Evolutionary conservation across 2,113 vertebrate species (phyloP).

Genomic region (Oplegnathus fasciatus): DNA sequence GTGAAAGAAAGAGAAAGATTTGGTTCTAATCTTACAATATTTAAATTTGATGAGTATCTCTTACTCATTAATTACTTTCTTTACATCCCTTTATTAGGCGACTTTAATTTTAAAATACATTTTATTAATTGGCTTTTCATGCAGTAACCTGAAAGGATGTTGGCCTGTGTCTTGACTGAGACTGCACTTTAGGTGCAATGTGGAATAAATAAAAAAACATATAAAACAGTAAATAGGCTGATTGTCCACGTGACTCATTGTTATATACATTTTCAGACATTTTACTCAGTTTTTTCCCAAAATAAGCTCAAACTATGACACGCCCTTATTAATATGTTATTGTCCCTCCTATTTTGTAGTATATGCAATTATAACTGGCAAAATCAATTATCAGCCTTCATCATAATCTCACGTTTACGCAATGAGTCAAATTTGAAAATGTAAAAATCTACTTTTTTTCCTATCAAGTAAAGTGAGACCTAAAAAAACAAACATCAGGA

Average conservation of each 20-base stretch:
- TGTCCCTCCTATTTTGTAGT: not conserved
- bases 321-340: slow-evolving; percentile 17
- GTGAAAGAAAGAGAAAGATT: not conserved
- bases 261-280: not conserved
- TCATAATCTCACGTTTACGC: not conserved
- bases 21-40: slow-evolving; percentile 5
- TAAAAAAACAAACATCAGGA: not conserved
- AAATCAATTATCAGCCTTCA: not conserved
- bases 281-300: not conserved
- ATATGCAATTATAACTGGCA: not conserved
- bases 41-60: not conserved
- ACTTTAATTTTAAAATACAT: not conserved
- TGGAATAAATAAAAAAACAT: slow-evolving; percentile 10
- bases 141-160: not conserved
- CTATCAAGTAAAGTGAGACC: not conserved
- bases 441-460: not conserved
- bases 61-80: not conserved
- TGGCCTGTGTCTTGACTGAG: slow-evolving; percentile 8
- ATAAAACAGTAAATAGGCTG: not conserved
- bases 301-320: slow-evolving; percentile 17
- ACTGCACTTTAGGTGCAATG: not conserved
- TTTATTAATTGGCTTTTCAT: slow-evolving; percentile 18
- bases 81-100: too few relatives aligned
- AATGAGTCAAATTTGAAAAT: not conserved
- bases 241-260: not conserved